Percentiles rank a stretch among this genome's conserved stretches.
phyloP scores from a whole-genome alignment of 2,888 invertebrate genomes.

The Myopa testacea region DNA sequence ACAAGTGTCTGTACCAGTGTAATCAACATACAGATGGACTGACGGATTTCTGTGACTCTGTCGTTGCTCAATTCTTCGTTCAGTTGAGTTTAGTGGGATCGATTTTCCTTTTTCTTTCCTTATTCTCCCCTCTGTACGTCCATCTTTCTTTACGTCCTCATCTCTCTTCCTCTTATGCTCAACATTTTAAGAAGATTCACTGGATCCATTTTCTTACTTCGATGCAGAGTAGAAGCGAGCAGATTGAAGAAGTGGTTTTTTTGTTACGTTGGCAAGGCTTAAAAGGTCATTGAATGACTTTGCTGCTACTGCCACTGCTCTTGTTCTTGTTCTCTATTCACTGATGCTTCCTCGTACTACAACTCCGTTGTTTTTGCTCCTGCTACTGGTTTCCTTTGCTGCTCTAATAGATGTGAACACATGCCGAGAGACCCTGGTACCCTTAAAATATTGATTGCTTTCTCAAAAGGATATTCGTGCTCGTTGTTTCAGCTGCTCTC shows the following conservation, averaged over 20 bases:
- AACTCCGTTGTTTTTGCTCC: neutral
- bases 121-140: neutral
- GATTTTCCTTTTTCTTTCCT: neutral
- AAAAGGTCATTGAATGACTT: constrained; percentile 25
- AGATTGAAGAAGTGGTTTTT: no score
- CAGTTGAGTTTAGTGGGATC: neutral
- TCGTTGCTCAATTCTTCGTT: neutral
- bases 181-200: constrained; percentile 13
- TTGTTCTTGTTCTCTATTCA: neutral
- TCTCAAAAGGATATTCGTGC: neutral
- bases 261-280: neutral
- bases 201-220: neutral
- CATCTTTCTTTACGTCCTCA: neutral
- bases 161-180: neutral
- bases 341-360: no score
- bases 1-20: neutral
- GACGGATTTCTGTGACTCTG: neutral
- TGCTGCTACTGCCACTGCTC: neutral
- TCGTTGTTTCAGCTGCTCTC: constrained; percentile 5
- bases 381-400: neutral
- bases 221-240: no score
- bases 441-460: constrained; percentile 19
- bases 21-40: neutral
- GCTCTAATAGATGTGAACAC: neutral
- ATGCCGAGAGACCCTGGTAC: neutral